Evolutionary conservation across 2,113 vertebrate species (phyloP).

Genomic region (Rattus rattus): DNA sequence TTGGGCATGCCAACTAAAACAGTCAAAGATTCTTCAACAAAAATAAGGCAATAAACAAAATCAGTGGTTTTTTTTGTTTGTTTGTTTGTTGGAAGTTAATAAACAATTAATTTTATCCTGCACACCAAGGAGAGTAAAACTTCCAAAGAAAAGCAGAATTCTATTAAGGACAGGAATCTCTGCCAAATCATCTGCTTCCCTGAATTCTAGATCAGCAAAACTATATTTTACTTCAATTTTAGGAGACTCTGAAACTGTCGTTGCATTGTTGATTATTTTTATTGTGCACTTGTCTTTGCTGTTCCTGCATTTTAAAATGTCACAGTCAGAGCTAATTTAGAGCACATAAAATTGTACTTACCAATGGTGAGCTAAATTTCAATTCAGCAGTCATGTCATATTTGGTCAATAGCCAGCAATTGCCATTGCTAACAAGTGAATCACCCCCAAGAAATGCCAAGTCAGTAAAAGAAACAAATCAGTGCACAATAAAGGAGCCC

Average conservation of each 20-base stretch:
- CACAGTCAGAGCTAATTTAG: conserved; percentile 6
- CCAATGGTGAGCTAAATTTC: conserved; percentile 37
- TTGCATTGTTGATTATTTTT: neutral
- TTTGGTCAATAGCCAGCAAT: conserved; percentile 55
- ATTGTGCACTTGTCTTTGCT: neutral
- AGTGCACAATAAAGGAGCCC: conserved; percentile 51
- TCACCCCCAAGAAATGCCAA: conserved; percentile 20
- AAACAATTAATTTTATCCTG: conserved; percentile 2
- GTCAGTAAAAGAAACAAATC: conserved; percentile 57
- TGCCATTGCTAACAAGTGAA: conserved; percentile 47
- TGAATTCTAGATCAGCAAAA: conserved; percentile 11
- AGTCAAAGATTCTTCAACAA: neutral
- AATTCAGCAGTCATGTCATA: conserved; percentile 42
- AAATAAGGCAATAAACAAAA: neutral
- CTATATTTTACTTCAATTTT: neutral
- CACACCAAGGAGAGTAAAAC: neutral
- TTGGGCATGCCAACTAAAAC: neutral
- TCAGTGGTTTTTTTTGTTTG: too few species aligned
- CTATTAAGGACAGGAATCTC: neutral
- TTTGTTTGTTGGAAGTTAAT: neutral
- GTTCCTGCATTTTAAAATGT: neutral
- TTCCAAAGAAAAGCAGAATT: neutral
- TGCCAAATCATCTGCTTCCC: neutral
- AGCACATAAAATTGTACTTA: conserved; percentile 43
- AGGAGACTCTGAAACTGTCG: neutral